Evolutionary conservation across 2,797 vertebrate genomes (phyloP).

Genomic region (Onychomys arenicola): DNA sequence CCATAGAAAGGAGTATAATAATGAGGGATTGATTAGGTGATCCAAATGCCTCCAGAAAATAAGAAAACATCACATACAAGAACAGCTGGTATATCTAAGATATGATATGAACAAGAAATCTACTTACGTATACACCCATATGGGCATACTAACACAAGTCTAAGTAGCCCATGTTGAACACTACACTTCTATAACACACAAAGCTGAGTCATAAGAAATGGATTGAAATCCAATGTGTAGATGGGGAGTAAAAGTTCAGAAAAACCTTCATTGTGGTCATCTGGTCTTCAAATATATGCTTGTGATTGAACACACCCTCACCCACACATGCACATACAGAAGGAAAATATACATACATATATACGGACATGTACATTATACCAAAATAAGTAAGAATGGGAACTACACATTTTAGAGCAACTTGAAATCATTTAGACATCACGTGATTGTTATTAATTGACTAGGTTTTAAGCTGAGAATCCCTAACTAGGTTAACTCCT

Average conservation of each 20-base stretch:
- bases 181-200: background rate
- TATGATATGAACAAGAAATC: background rate
- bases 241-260: background rate
- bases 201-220: background rate
- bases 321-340: background rate
- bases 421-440: constrained; percentile 36
- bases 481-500: constrained; percentile 1
- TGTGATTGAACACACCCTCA: background rate
- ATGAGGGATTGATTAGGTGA: constrained; percentile 5
- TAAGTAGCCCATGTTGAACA: background rate
- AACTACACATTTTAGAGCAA: constrained; percentile 50
- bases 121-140: background rate
- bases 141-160: background rate
- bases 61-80: background rate
- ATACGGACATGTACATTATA: background rate
- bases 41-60: background rate
- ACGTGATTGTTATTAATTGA: background rate
- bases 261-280: background rate
- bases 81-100: background rate
- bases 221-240: background rate
- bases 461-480: constrained; percentile 28
- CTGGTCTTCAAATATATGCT: background rate
- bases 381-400: background rate
- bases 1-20: background rate
- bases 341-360: background rate